Evolutionary conservation across 2,113 vertebrate species (phyloP), one percentile per base, ranked within the genome.

Genomic region (Archocentrus centrarchus): DNA sequence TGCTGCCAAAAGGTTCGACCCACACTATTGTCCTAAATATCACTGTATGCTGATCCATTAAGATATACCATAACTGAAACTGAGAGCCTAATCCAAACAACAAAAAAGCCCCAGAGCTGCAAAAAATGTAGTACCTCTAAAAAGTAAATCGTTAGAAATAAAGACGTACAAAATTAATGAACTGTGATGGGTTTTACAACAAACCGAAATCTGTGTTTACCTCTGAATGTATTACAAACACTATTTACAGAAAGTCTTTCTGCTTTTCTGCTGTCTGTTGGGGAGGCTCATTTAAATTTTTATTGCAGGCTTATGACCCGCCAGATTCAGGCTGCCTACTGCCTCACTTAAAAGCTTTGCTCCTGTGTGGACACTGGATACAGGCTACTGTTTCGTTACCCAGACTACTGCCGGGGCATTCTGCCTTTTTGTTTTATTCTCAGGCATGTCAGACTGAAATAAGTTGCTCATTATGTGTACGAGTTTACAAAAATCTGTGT

Each of bases 281-380:
- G 47, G 27, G 59, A 86, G 77, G 79, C 85, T 86, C 77, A 88
- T 91, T 90, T 81, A 37, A 86, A 90, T 89, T 90, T 90, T 91
- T 83, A 89, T 90, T 90, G 83, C 88, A 80, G 76, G 84, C 85
- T 88, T 90, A 88, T 82, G 88, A 91, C 82, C 80, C 81, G 82
- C 88, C 78, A 90, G 80, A 88, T 89, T 86, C 88, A 70, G 59
- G 59, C 83, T 81, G 77, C 58, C 39, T n/a, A 66, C 80, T 64
- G 86, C 59, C 61, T 89, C 86, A 64, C 68, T 83, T 86, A 75
- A 63, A 89, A 86, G 80, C 76, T 77, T 59, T 73, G 57, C 68
- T 82, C 18, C 0, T 3, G 39, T 87, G 80, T 88, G 83, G 83
- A 82, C 60, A 59, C 62, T 70, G 68, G 81, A 79, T 76, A 55